Conservation (phyloP, 2,113 vertebrate genomes). For the Dendrocopos noguchii region DNA sequence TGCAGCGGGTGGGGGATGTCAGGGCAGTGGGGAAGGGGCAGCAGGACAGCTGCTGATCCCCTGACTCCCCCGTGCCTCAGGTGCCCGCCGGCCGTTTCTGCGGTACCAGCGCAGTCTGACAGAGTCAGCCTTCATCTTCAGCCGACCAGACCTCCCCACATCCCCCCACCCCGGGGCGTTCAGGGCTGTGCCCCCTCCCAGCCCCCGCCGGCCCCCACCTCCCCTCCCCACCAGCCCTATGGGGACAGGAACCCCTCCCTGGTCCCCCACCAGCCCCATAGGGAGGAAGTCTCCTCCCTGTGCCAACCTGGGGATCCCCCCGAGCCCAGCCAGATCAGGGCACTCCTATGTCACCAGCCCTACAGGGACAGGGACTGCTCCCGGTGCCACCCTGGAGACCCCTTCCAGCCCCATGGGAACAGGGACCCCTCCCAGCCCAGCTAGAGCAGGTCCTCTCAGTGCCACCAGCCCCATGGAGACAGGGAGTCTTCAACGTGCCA, state of each 20-base stretch:
- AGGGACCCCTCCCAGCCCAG: too few relatives aligned
- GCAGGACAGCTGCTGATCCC: neutral
- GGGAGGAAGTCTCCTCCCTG: neutral
- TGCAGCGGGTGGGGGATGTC: rapidly evolving
- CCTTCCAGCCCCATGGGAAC: too few relatives aligned
- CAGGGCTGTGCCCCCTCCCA: neutral
- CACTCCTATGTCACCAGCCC: too few relatives aligned
- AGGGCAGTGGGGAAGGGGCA: neutral
- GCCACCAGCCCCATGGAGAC: too few relatives aligned
- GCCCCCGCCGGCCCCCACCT: neutral
- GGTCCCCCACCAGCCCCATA: neutral
- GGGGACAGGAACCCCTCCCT: neutral
- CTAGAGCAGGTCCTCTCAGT: too few relatives aligned
- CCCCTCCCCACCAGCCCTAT: neutral
- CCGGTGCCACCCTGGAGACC: too few relatives aligned
- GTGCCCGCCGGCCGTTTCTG: conserved; percentile 75
- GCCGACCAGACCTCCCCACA: conserved; percentile 53
- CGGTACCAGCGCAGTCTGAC: conserved; percentile 87
- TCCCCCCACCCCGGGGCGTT: neutral
- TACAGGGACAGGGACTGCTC: too few relatives aligned
- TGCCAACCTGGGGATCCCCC: neutral
- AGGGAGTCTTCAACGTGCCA: neutral
- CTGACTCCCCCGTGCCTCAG: conserved; percentile 18
- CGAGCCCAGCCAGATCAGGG: too few relatives aligned
- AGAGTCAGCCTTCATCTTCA: conserved; percentile 85